Evolutionary conservation across 35 echinoderm and acorn worm species (phyloP), one percentile per base, ranked within the genome.

Genomic region (Patiria miniata): DNA sequence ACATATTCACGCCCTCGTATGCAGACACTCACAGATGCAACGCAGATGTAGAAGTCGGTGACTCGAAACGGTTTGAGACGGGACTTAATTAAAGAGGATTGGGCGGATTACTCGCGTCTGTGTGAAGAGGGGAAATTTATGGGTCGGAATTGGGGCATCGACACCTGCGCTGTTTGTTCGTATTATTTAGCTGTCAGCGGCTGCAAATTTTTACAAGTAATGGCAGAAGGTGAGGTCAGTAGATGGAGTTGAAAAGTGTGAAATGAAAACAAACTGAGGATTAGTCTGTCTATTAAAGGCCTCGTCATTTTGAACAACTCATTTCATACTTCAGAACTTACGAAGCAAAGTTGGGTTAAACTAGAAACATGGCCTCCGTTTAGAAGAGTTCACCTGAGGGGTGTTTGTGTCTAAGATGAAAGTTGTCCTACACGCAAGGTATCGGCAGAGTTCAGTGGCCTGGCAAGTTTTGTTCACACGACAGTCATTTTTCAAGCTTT

Each of bases 401-500:
- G 42, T 47, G 12, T 47, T 47, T 47, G 42, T 47, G 42, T 4
- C 42, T 47, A 6, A 47, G 42, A 47, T 47, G 4, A 12, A 47
- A 47, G 42, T n/a, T 4, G 42, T 47, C 42, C 4, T 12, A 47
- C 4, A 47, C 12, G 42, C 12, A 12, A 47, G 12, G 4, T 47
- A 47, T 47, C 42, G 12, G 42, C 42, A 6, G 42, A 47, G 42
- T 47, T 47, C 42, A 47, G 42, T 47, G 42, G 42, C 42, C 42
- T 47, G 4, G 29, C 26, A 73, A 26, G n/a, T 22, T 7, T 6
- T 73, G 65, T 73, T 12, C 29, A 7, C 6, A 22, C 3, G 65
- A 73, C 15, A 34, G 65, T 73, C 65, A 73, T 73, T 73, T 73
- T 36, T 73, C 65, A 73, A 73, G 65, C 65, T 73, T 73, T 73